Evolutionary conservation across 2,113 vertebrate species (phyloP).

Genomic region (Epinephelus fuscoguttatus): DNA sequence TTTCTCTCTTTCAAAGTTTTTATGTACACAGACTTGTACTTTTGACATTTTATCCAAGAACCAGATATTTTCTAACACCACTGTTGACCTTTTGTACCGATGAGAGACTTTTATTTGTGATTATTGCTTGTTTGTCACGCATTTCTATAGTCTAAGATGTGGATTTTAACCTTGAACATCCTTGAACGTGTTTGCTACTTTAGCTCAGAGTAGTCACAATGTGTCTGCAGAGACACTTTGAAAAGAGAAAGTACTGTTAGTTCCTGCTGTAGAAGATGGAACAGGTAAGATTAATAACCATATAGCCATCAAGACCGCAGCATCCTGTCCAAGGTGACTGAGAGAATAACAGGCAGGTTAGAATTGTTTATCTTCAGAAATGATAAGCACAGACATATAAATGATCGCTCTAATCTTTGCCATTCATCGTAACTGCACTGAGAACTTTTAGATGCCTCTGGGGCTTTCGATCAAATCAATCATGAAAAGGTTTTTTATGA

Average conservation of each 20-base stretch:
- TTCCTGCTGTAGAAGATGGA: not conserved
- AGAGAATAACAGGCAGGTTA: not conserved
- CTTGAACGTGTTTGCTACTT: not conserved
- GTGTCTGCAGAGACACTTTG: not conserved
- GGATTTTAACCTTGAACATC: not conserved
- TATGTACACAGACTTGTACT: not conserved
- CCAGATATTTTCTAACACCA: too few relatives aligned
- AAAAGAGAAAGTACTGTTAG: not conserved
- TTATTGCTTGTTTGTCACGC: not conserved
- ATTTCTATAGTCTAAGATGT: not conserved
- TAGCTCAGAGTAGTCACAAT: not conserved
- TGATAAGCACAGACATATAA: slow-evolving; percentile 13
- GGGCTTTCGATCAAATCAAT: slow-evolving; percentile 1
- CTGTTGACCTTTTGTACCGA: too few relatives aligned
- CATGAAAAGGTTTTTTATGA: not conserved
- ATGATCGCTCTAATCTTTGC: slow-evolving; percentile 2
- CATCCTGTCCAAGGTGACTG: slow-evolving; percentile 18
- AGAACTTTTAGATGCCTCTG: not conserved
- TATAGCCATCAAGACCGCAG: not conserved
- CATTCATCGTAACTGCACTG: not conserved
- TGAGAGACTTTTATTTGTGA: not conserved
- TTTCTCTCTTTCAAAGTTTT: too few relatives aligned
- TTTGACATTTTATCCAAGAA: not conserved
- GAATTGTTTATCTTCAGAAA: slow-evolving; percentile 14
- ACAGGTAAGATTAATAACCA: not conserved